phyloP scores from a whole-genome alignment of 2,888 invertebrate species.

The Drosophila antonietae region DNA sequence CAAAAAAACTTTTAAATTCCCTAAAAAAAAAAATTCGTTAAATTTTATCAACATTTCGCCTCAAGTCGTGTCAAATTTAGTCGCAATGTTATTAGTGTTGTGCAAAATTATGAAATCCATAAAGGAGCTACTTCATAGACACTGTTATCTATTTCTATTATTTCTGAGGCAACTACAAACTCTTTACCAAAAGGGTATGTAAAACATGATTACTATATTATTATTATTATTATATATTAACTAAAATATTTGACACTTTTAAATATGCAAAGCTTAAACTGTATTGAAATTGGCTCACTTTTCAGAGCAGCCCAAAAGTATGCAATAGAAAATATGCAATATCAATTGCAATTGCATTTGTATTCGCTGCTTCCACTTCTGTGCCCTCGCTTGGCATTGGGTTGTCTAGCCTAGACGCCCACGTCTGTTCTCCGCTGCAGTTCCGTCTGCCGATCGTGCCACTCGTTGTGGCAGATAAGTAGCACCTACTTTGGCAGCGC shows the following conservation, averaged over 20 bases:
- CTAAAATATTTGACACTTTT: background rate
- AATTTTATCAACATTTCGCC: background rate
- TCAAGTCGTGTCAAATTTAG: background rate
- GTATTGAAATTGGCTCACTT: background rate
- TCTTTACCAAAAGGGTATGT: background rate
- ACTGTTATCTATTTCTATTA: background rate
- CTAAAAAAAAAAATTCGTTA: background rate
- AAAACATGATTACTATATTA: background rate
- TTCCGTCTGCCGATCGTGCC: slow-evolving; percentile 65
- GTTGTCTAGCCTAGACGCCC: slow-evolving; percentile 27
- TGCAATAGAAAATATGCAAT: slow-evolving; percentile 29
- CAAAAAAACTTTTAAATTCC: background rate
- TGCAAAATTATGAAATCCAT: background rate
- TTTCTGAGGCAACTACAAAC: background rate
- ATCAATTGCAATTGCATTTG: slow-evolving; percentile 7
- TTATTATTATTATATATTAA: background rate
- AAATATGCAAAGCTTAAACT: slow-evolving; percentile 39
- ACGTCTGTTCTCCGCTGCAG: slow-evolving; percentile 23
- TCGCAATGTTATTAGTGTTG: background rate
- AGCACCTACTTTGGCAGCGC: slow-evolving; percentile 29
- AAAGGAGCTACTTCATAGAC: background rate
- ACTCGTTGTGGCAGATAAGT: slow-evolving; percentile 67
- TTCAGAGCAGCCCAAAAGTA: slow-evolving; percentile 23
- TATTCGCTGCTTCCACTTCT: background rate
- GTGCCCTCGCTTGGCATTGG: slow-evolving; percentile 5